Base-by-base conservation (phyloP, 2,797 vertebrate genomes). In the Protonibea diacanthus region DNA sequence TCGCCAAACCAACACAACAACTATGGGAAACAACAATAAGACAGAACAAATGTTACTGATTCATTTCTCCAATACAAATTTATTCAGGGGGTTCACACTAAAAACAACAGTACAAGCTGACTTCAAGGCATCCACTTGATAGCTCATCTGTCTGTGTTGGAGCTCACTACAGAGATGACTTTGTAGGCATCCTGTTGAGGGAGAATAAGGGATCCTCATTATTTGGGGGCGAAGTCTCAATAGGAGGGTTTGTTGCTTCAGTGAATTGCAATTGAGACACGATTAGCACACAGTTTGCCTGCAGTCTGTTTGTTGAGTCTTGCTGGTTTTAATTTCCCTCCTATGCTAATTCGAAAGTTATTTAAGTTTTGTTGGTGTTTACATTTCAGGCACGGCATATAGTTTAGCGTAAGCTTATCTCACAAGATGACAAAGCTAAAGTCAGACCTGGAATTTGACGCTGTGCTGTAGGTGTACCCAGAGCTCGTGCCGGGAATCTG, bases 231-330 rank as follows among this genome's bases (percentile, higher is more conserved):
- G 57, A 69, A 81, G 44, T 88, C 91, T 84, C 92, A 81, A 88
- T 86, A 86, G 90, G 91, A 90, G 82, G 77, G 71, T 82, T 86
- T 86, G 73, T 80, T 89, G 88, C 90, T 82, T 89, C 90, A 89
- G 74, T 86, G 84, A 86, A 84, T 83, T 83, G 84, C 92, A 92
- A 90, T 92, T 89, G 85, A 88, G 84, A 86, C 52, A 76, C 84
- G 17, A 93, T 95, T 94, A 95, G 88, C 63, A 42, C 90, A 71
- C 88, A 92, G 85, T 82, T 56, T 82, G 92, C 90, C 92, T 84
- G 86, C 86, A 91, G 89, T 89, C 86, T 94, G 90, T 93, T 91
- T 92, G 88, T 56, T 79, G 83, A 90, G 72, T 80, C 92, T 86
- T 64, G 86, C 91, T 91, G 90, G 18, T 84, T 91, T 91, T 91